phyloP scores from a whole-genome alignment of 2,797 vertebrate species.

The Paedocypris micromegethes region DNA sequence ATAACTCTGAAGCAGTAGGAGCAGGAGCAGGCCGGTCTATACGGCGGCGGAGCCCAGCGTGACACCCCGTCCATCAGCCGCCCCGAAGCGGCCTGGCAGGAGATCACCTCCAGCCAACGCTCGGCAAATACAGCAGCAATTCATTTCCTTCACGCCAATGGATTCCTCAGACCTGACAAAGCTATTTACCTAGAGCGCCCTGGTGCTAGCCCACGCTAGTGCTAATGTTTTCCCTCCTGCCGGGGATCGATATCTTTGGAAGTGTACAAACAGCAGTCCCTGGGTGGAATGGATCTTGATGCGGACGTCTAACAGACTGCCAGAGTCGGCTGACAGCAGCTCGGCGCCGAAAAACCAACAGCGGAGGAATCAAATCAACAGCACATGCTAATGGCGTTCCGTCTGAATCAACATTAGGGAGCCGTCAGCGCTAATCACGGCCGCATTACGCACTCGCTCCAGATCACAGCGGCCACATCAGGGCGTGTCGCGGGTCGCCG shows the following conservation, averaged over 20 bases:
- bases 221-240: slow-evolving; percentile 73
- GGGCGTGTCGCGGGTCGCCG: slow-evolving; percentile 31
- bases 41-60: slow-evolving; percentile 20
- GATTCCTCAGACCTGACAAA: slow-evolving; percentile 66
- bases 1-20: slow-evolving; percentile 4
- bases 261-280: slow-evolving; percentile 67
- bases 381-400: slow-evolving; percentile 37
- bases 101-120: slow-evolving; percentile 58
- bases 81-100: slow-evolving; percentile 57
- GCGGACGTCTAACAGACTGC: slow-evolving; percentile 53
- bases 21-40: slow-evolving; percentile 15
- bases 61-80: slow-evolving; percentile 53
- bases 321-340: slow-evolving; percentile 64
- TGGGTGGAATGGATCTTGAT: slow-evolving; percentile 57
- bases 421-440: slow-evolving; percentile 53
- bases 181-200: slow-evolving; percentile 66
- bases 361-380: slow-evolving; percentile 38
- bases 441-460: slow-evolving; percentile 51
- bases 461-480: slow-evolving; percentile 41
- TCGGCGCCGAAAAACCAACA: slow-evolving; percentile 51
- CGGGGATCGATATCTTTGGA: slow-evolving; percentile 76
- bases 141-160: slow-evolving; percentile 64
- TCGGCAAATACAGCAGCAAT: slow-evolving; percentile 69
- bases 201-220: slow-evolving; percentile 56
- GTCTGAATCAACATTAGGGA: slow-evolving; percentile 55